Conservation (phyloP, 2,888 invertebrate species). For the Sinohyriopsis cumingii region DNA sequence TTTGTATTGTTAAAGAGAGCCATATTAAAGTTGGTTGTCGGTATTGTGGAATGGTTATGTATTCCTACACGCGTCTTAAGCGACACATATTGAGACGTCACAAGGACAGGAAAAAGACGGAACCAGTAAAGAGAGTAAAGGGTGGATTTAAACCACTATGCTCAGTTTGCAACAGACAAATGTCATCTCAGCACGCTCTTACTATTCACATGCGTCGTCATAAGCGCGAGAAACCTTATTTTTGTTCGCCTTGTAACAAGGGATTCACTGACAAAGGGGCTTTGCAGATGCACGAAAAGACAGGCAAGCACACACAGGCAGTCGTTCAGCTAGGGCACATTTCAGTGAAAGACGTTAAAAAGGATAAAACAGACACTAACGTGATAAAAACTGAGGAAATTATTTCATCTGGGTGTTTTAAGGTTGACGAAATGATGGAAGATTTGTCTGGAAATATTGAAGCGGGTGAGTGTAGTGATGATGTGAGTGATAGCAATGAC, state of each 20-base stretch:
- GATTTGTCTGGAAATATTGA: too few relatives aligned
- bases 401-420: too few relatives aligned
- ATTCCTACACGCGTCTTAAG: slow-evolving; percentile 54
- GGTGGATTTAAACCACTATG: slow-evolving; percentile 44
- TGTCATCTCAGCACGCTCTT: slow-evolving; percentile 36
- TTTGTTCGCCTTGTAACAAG: slow-evolving; percentile 29
- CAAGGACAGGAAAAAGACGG: slow-evolving; percentile 33
- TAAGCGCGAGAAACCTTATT: slow-evolving; percentile 32
- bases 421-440: too few relatives aligned
- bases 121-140: slow-evolving; percentile 27
- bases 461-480: too few relatives aligned
- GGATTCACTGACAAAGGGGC: slow-evolving; percentile 33
- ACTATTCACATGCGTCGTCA: slow-evolving; percentile 29
- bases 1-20: slow-evolving; percentile 63
- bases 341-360: too few relatives aligned
- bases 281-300: slow-evolving; percentile 27
- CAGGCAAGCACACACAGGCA: slow-evolving; percentile 20
- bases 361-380: too few relatives aligned
- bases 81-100: slow-evolving; percentile 56
- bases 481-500: too few relatives aligned
- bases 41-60: slow-evolving; percentile 56
- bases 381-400: too few relatives aligned
- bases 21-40: slow-evolving; percentile 59
- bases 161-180: slow-evolving; percentile 36
- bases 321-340: not conserved